Evolutionary conservation across 2,888 invertebrate species (phyloP).

Genomic region (Blomia tropicalis): DNA sequence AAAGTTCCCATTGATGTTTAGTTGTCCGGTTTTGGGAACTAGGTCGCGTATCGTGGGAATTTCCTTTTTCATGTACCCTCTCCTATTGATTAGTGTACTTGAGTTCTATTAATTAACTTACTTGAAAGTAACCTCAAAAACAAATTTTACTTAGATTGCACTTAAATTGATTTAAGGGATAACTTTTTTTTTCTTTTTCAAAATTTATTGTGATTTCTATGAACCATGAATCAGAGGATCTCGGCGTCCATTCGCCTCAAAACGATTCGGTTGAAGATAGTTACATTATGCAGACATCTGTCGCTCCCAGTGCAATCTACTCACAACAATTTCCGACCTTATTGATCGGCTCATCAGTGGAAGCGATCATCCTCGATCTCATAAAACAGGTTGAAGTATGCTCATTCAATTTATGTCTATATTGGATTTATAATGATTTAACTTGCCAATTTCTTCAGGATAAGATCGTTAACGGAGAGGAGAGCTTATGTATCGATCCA

Average conservation of each 20-base stretch:
- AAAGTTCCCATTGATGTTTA: too few species aligned
- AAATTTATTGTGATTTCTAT: not conserved
- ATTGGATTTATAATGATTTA: not conserved
- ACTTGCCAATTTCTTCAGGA: conserved; percentile 16
- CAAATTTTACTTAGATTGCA: too few species aligned
- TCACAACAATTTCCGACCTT: conserved; percentile 34
- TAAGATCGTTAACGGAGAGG: conserved; percentile 22
- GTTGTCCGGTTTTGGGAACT: too few species aligned
- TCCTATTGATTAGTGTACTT: too few species aligned
- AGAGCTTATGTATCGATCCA: conserved; percentile 17
- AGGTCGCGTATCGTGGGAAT: too few species aligned
- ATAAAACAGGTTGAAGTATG: conserved; percentile 40
- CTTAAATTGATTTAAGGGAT: too few species aligned
- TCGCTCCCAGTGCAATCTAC: conserved; percentile 39
- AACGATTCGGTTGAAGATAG: conserved; percentile 38
- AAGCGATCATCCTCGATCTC: conserved; percentile 42
- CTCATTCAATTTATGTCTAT: conserved; percentile 13
- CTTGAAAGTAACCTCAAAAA: too few species aligned
- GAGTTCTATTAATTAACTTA: too few species aligned
- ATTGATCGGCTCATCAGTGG: conserved; percentile 41
- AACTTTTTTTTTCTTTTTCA: too few species aligned
- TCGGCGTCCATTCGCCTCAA: conserved; percentile 33
- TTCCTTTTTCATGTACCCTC: too few species aligned
- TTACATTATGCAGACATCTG: conserved; percentile 41
- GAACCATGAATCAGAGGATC: conserved; percentile 34